phyloP scores from a whole-genome alignment of 1,140 invertebrate genomes.

The Psix sp. region DNA sequence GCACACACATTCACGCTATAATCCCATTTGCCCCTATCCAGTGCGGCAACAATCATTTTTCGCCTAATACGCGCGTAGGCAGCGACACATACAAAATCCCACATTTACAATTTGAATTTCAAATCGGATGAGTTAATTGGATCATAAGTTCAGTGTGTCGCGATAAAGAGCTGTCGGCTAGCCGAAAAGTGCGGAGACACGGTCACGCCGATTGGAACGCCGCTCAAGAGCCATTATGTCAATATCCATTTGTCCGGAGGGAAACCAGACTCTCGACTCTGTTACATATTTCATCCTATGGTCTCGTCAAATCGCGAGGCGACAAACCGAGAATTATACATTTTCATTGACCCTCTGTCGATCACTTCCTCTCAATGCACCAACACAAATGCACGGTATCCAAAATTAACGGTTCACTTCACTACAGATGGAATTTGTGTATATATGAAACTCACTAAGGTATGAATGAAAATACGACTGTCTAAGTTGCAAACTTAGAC shows the following conservation, averaged over 20 bases:
- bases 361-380: not conserved
- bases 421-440: no score
- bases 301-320: slow-evolving; percentile 6
- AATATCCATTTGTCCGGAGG: not conserved
- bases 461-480: not conserved
- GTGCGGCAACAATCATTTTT: no score
- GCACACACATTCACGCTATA: not conserved
- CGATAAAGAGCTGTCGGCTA: no score
- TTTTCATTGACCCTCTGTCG: slow-evolving; percentile 16
- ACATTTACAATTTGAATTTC: no score
- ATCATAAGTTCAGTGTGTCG: no score
- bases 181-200: no score
- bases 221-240: not conserved
- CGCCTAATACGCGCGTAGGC: no score
- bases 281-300: slow-evolving; percentile 25
- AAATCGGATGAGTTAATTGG: no score
- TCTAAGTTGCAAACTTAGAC: not conserved
- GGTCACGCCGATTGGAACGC: not conserved
- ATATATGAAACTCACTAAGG: no score
- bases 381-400: not conserved
- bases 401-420: not conserved
- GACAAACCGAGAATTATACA: slow-evolving; percentile 19
- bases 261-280: slow-evolving; percentile 9
- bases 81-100: no score
- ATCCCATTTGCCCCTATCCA: no score